Evolutionary conservation across 2,797 vertebrate species (phyloP), one percentile per base, ranked within the genome.

Genomic region (Tokudaia muenninki): DNA sequence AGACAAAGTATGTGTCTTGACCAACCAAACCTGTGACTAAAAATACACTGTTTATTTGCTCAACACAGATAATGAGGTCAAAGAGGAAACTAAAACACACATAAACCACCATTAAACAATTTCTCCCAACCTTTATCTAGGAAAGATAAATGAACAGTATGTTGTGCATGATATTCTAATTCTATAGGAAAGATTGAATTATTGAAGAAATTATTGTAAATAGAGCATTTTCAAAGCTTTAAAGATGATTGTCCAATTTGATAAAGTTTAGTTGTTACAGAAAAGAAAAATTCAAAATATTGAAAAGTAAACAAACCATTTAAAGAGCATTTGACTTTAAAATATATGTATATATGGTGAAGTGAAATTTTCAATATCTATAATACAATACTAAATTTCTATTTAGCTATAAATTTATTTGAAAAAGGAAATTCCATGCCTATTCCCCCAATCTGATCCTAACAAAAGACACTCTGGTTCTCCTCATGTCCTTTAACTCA

Each of bases 21-120:
- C 72, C 37, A 94, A 93, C 44, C 95, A 90, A 94, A 65, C 26
- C 47, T 94, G 37, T 80, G 41, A 92, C 90, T 13, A 63, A 97
- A 83, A 95, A n/a, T 41, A 41, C 41, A 10, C 31, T 98, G 3
- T 94, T 97, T 93, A 94, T 67, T 34, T 91, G 94, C 77, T 98
- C 82, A 89, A 12, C 65, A 96, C 34, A n/a, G 87, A 26, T 96
- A 97, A 87, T 52, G 21, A 96, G 65, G 57, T 96, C 87, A 97
- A 97, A 94, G n/a, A 21, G 61, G 75, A 75, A 67, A 92, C 2
- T 44, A 72, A 91, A 92, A 52, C 21, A 10, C 29, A 94, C 6
- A 91, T 96, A 72, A 41, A 82, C 26, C 97, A 17, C 29, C 74
- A 93, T 96, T 93, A 94, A 92, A 80, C 90, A 96, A 96, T 86